phyloP scores from a whole-genome alignment of 53 echinoderm and acorn worm species.

The Luidia sarsii region DNA sequence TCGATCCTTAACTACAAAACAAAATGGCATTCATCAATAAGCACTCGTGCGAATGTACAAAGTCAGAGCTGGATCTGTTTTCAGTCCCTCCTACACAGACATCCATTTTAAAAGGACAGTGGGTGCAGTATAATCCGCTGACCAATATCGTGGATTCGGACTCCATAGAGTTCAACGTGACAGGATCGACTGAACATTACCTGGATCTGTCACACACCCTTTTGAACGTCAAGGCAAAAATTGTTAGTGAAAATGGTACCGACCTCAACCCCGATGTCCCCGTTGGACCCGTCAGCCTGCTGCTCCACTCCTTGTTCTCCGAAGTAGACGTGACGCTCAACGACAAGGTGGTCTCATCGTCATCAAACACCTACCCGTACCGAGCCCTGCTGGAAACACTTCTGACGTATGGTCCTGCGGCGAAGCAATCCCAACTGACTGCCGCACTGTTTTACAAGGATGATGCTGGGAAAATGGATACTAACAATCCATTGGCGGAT shows the following conservation, averaged over 20 bases:
- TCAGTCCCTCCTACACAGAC: constrained; percentile 54
- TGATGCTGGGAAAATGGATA: constrained; percentile 66
- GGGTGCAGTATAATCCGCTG: constrained; percentile 55
- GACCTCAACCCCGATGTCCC: constrained; percentile 44
- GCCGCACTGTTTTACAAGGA: constrained; percentile 74
- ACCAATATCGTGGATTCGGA: constrained; percentile 19
- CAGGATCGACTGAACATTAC: constrained; percentile 64
- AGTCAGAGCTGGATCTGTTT: constrained; percentile 46
- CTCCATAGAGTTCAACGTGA: constrained; percentile 28
- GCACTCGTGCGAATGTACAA: constrained; percentile 52
- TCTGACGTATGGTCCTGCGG: constrained; percentile 60
- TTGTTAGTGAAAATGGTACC: constrained; percentile 51
- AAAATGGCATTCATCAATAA: constrained; percentile 58
- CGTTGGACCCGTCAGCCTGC: constrained; percentile 67
- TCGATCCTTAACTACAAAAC: no score
- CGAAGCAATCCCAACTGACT: constrained; percentile 75
- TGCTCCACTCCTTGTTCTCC: constrained; percentile 73
- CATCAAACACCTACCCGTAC: constrained; percentile 71
- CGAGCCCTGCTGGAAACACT: constrained; percentile 66
- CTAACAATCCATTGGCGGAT: constrained; percentile 37
- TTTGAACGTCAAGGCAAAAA: constrained; percentile 58
- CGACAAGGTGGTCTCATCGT: constrained; percentile 61
- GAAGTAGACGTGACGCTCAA: constrained; percentile 80
- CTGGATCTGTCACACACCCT: constrained; percentile 64
- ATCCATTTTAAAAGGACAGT: constrained; percentile 10